These are phyloP conservation scores for Trichacis sp. DNA, from an alignment of 2,888 invertebrate species.

Conservation along the genomic window DNA sequence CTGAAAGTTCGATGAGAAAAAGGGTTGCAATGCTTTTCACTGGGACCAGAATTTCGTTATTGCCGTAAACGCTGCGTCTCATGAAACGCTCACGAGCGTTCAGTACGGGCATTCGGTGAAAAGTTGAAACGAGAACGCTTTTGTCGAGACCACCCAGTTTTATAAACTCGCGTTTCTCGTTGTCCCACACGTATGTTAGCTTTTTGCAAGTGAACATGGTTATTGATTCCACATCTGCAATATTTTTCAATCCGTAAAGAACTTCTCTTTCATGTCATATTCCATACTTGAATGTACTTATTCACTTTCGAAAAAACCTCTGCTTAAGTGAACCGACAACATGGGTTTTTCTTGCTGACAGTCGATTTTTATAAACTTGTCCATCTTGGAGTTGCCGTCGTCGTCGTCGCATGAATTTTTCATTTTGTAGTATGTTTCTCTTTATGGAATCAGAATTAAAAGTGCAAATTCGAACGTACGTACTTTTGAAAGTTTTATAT, in stretches of 20 bases:
- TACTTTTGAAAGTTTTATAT: slow-evolving; percentile 31
- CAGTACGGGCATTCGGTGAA: background rate
- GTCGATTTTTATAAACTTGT: slow-evolving; percentile 54
- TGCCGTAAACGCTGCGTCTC: slow-evolving; percentile 84
- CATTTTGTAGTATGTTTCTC: slow-evolving; percentile 15
- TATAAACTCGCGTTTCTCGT: slow-evolving; percentile 75
- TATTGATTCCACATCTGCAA: slow-evolving; percentile 55
- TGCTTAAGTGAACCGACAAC: slow-evolving; percentile 66
- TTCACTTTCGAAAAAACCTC: slow-evolving; percentile 69
- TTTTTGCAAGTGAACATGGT: slow-evolving; percentile 83
- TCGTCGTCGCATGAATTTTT: slow-evolving; percentile 47
- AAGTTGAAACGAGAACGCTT: slow-evolving; percentile 67
- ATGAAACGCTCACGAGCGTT: slow-evolving; percentile 52
- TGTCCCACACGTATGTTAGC: slow-evolving; percentile 85
- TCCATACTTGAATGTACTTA: slow-evolving; percentile 1
- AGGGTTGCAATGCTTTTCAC: slow-evolving; percentile 80
- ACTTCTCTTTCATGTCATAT: background rate
- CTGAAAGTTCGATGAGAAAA: slow-evolving; percentile 85
- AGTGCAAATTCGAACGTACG: background rate
- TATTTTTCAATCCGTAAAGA: background rate
- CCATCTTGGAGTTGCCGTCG: slow-evolving; percentile 53
- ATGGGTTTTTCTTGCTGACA: slow-evolving; percentile 59
- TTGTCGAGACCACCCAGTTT: slow-evolving; percentile 83
- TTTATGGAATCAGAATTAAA: background rate
- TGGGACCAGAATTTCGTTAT: slow-evolving; percentile 86